Evolutionary conservation across 2,888 invertebrate species (phyloP).

Genomic region (Himalopsyche japonica): DNA sequence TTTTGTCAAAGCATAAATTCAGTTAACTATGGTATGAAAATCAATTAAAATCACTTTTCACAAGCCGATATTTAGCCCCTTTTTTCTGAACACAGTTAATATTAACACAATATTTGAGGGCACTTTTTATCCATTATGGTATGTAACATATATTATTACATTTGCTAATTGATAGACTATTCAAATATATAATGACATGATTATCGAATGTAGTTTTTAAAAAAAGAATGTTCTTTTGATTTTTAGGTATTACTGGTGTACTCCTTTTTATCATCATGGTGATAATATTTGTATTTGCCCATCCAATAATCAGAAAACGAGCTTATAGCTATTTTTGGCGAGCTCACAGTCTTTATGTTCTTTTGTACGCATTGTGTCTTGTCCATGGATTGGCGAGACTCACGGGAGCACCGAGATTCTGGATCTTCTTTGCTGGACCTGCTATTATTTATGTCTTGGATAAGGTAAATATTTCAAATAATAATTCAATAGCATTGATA

Average conservation of each 20-base stretch:
- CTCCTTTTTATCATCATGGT: constrained; percentile 88
- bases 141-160: no score
- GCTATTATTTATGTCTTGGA: constrained; percentile 88
- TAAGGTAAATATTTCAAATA: constrained; percentile 62
- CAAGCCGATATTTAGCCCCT: no score
- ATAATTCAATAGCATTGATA: no score
- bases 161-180: no score
- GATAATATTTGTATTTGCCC: constrained; percentile 95
- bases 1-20: no score
- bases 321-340: constrained; percentile 96
- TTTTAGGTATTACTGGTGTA: constrained; percentile 82
- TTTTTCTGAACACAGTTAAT: no score
- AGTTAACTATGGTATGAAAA: no score
- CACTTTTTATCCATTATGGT: no score
- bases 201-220: not conserved
- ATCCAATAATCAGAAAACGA: constrained; percentile 87
- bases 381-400: constrained; percentile 90
- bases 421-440: constrained; percentile 92
- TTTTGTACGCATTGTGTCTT: constrained; percentile 82
- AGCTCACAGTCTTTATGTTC: constrained; percentile 86
- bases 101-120: no score
- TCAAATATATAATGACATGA: no score
- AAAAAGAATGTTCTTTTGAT: constrained; percentile 2
- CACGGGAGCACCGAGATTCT: constrained; percentile 89
- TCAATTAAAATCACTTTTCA: no score